Evolutionary conservation across 2,113 vertebrate species (phyloP), one percentile per base, ranked within the genome.

Genomic region (Pelobates fuscus): DNA sequence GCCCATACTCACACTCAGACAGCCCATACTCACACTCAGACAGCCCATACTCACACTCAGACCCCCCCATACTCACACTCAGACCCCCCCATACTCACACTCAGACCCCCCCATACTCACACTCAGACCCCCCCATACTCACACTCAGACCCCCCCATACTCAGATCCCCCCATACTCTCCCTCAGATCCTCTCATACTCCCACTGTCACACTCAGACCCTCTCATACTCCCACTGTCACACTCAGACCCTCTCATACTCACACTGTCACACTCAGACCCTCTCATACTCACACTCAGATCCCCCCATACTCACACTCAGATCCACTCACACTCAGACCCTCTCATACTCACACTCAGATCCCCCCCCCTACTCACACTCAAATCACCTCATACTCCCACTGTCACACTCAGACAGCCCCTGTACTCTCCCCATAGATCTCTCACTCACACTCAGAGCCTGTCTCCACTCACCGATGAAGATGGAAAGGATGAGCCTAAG

Each of bases 401-500:
- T n/a, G n/a, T n/a, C n/a, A n/a, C n/a, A n/a, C n/a, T n/a, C n/a
- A n/a, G n/a, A n/a, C n/a, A n/a, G n/a, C n/a, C n/a, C n/a, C n/a
- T n/a, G n/a, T n/a, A n/a, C n/a, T n/a, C n/a, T n/a, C n/a, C n/a
- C n/a, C n/a, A 32, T n/a, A n/a, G n/a, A n/a, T n/a, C n/a, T n/a
- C n/a, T n/a, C n/a, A n/a, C n/a, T n/a, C n/a, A n/a, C n/a, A n/a
- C n/a, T n/a, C n/a, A n/a, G n/a, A n/a, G n/a, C n/a, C n/a, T 29
- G 5, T 23, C 4, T 21, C 21, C 11, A 21, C 94, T 94, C 82
- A 98, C 96, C 95, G 82, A 94, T 84, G 80, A 97, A 87, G 79
- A 98, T 91, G 29, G 96, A 98, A 32, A 95, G 77, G 82, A 97
- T 92, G 67, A 98, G 89, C 46, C 94, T 92, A 82, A 98, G 87